phyloP scores from a whole-genome alignment of 2,888 invertebrate species.

The Thyatira batis region DNA sequence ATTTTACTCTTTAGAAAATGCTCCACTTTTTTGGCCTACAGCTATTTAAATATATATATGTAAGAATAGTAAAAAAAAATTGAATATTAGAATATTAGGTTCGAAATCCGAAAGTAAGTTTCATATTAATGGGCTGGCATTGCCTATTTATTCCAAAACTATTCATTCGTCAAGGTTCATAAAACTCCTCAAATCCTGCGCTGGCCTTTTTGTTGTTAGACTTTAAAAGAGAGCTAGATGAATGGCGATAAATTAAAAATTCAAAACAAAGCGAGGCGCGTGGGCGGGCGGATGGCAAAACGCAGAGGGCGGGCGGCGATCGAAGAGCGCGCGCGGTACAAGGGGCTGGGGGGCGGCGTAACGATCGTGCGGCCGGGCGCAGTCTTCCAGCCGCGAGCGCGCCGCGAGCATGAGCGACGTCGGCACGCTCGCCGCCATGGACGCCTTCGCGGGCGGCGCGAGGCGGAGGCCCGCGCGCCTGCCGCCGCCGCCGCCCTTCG shows the following conservation, averaged over 20 bases:
- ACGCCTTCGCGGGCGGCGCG: slow-evolving; percentile 80
- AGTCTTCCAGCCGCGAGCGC: slow-evolving; percentile 79
- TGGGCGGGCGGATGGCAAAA: slow-evolving; percentile 68
- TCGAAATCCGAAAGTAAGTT: too few relatives aligned
- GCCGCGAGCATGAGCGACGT: slow-evolving; percentile 80
- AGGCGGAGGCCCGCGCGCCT: slow-evolving; percentile 74
- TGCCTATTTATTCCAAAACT: too few relatives aligned
- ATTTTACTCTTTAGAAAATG: too few relatives aligned
- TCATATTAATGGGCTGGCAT: too few relatives aligned
- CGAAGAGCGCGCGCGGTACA: slow-evolving; percentile 76
- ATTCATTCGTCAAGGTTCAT: slow-evolving; percentile 34
- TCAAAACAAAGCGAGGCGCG: slow-evolving; percentile 75
- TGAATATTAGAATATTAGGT: too few relatives aligned
- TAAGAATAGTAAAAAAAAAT: too few relatives aligned
- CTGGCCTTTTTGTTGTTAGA: slow-evolving; percentile 53
- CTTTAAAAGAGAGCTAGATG: slow-evolving; percentile 60
- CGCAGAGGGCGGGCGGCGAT: slow-evolving; percentile 77
- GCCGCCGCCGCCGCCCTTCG: slow-evolving; percentile 77
- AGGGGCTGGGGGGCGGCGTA: slow-evolving; percentile 61
- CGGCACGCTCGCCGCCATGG: slow-evolving; percentile 81
- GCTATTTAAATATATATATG: too few relatives aligned
- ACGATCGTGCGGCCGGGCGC: slow-evolving; percentile 67
- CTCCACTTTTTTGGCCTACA: too few relatives aligned
- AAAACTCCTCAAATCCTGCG: slow-evolving; percentile 47
- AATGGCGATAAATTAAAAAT: slow-evolving; percentile 80